Evolutionary conservation across 2,113 vertebrate species (phyloP).

Genomic region (Forbesichthys papilliferus): DNA sequence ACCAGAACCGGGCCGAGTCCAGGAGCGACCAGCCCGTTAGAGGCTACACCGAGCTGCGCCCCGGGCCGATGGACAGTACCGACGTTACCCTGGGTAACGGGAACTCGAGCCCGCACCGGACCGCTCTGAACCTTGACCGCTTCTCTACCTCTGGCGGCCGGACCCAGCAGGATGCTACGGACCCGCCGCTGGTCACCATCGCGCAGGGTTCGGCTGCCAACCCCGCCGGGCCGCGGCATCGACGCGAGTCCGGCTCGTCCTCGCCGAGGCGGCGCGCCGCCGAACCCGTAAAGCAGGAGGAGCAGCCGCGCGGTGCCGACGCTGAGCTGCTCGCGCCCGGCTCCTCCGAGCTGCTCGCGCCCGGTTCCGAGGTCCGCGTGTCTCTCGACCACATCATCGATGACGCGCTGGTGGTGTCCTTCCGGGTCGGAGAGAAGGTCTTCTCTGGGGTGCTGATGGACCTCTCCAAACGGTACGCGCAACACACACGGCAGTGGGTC

Average conservation of each 20-base stretch:
- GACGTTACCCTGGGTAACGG: background rate
- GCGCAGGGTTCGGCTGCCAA: background rate
- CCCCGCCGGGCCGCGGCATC: background rate
- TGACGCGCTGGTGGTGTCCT: constrained; percentile 96
- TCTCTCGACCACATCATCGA: constrained; percentile 96
- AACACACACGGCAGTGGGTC: too few species aligned
- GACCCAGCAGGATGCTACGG: background rate
- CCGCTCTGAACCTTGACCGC: too few species aligned
- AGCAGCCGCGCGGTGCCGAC: constrained; percentile 5
- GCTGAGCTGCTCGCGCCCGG: constrained; percentile 8
- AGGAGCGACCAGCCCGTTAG: constrained; percentile 14
- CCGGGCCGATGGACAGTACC: background rate
- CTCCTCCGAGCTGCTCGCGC: constrained; percentile 73
- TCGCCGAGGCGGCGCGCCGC: constrained; percentile 28
- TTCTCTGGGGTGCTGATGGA: constrained; percentile 98
- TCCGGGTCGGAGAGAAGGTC: constrained; percentile 90
- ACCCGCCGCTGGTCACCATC: constrained; percentile 9
- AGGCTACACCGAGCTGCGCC: constrained; percentile 26
- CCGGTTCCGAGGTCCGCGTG: constrained; percentile 92
- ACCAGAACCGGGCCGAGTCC: constrained; percentile 27
- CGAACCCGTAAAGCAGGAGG: constrained; percentile 11
- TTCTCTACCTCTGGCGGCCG: background rate
- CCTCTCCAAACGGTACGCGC: constrained; percentile 87
- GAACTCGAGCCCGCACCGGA: constrained; percentile 38
- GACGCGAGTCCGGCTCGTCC: constrained; percentile 9